These are phyloP conservation scores for Ectemnius continuus DNA, from an alignment of 2,888 invertebrate genomes.

Conservation along the genomic window DNA sequence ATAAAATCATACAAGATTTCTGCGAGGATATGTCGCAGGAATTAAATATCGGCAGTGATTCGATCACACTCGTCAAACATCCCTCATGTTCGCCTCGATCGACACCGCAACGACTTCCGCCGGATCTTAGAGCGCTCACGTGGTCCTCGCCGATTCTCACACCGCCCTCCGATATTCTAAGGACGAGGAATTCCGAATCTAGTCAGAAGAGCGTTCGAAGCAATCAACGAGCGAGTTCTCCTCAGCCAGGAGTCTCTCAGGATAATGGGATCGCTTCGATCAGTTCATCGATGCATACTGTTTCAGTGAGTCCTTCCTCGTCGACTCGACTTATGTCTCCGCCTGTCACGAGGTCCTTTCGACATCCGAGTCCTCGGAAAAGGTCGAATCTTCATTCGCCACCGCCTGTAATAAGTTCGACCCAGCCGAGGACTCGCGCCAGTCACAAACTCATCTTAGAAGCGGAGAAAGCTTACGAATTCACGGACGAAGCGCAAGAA, in stretches of 20 bases:
- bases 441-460: conserved; percentile 74
- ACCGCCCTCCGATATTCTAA: conserved; percentile 74
- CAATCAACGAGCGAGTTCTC: conserved; percentile 66
- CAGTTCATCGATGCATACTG: conserved; percentile 71
- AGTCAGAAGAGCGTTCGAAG: conserved; percentile 66
- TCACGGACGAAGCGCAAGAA: conserved; percentile 88
- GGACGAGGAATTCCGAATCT: conserved; percentile 75
- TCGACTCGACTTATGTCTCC: conserved; percentile 75
- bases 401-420: conserved; percentile 62
- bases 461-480: conserved; percentile 90
- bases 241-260: conserved; percentile 72
- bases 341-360: conserved; percentile 67
- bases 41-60: conserved; percentile 73
- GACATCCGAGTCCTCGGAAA: conserved; percentile 71
- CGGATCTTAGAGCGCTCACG: conserved; percentile 67
- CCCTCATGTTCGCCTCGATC: conserved; percentile 75
- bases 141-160: conserved; percentile 71
- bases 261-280: conserved; percentile 68
- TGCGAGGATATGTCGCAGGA: conserved; percentile 76
- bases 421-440: conserved; percentile 70
- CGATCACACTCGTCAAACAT: conserved; percentile 75
- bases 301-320: conserved; percentile 72
- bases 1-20: conserved; percentile 76
- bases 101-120: conserved; percentile 73
- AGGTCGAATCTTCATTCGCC: conserved; percentile 71